A percentile compares a stretch with the other conserved stretches of the same genome.
These are phyloP conservation scores for Ceyx erithaca DNA, from an alignment of 2,797 vertebrate genomes.

Conservation along the genomic window DNA sequence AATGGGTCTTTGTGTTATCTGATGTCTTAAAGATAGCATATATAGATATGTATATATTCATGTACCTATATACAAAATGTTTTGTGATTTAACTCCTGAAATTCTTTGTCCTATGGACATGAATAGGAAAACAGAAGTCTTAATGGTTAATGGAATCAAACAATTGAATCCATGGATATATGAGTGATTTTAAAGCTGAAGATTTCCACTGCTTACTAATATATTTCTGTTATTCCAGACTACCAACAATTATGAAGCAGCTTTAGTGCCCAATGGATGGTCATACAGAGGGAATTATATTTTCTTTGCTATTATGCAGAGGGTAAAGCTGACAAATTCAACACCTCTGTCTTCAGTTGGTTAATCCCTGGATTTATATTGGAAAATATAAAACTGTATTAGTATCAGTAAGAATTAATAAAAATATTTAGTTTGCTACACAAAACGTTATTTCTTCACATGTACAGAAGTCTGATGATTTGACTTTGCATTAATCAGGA, in stretches of 20 bases:
- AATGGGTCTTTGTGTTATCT: not conserved
- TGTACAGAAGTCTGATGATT: not conserved
- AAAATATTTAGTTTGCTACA: not conserved
- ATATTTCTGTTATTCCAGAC: not conserved
- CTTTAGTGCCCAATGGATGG: not conserved
- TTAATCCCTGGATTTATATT: not conserved
- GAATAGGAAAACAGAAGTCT: not conserved
- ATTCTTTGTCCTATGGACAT: not conserved
- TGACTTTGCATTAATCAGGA: conserved; percentile 30
- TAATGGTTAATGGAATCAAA: not conserved
- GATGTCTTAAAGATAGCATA: not conserved
- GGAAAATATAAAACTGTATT: not conserved
- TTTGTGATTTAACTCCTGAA: not conserved
- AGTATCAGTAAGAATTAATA: not conserved
- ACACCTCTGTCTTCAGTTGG: conserved; percentile 14
- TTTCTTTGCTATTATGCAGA: conserved; percentile 14
- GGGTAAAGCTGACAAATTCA: not conserved
- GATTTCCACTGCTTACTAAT: not conserved
- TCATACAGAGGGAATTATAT: not conserved
- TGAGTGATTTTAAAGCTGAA: not conserved
- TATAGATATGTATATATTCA: not conserved
- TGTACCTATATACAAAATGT: not conserved
- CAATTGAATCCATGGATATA: not conserved
- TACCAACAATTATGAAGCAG: not conserved
- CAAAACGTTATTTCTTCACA: no score